phyloP scores from a whole-genome alignment of 2,888 invertebrate genomes.

The Diarsia brunnea region DNA sequence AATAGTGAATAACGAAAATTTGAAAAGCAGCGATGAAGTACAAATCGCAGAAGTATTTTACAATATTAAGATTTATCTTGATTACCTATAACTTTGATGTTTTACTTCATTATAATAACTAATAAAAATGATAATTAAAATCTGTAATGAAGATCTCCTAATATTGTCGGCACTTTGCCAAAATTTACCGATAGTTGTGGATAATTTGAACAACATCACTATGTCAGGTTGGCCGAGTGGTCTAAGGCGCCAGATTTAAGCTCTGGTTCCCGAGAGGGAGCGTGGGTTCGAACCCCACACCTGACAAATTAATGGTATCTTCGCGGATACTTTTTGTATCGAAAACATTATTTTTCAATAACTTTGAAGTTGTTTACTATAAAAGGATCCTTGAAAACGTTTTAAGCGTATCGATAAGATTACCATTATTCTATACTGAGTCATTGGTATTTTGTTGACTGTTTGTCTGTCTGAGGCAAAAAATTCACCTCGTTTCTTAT shows the following conservation, averaged over 20 bases:
- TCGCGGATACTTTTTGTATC: not conserved
- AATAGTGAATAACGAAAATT: too few relatives aligned
- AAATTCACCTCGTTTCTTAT: not conserved
- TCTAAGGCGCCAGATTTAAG: slow-evolving; percentile 96
- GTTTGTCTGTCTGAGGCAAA: not conserved
- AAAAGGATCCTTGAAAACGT: not conserved
- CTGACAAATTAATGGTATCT: slow-evolving; percentile 86
- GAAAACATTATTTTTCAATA: not conserved
- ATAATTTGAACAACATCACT: slow-evolving; percentile 39
- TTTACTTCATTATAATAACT: not conserved
- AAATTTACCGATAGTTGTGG: not conserved
- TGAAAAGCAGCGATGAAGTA: not conserved
- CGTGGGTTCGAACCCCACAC: slow-evolving; percentile 96
- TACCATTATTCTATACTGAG: not conserved
- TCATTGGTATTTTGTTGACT: not conserved
- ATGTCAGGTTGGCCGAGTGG: slow-evolving; percentile 95
- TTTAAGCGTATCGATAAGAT: not conserved
- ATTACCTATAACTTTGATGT: not conserved
- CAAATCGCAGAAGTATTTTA: not conserved
- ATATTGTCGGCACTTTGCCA: slow-evolving; percentile 55
- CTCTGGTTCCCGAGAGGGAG: slow-evolving; percentile 95
- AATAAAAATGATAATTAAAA: not conserved
- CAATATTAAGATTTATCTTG: not conserved
- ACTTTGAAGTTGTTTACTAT: not conserved
- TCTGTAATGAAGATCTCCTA: not conserved